These are phyloP conservation scores for Pithecia hirsuta DNA, from an alignment of 2,797 vertebrate species.

Conservation along the genomic window DNA sequence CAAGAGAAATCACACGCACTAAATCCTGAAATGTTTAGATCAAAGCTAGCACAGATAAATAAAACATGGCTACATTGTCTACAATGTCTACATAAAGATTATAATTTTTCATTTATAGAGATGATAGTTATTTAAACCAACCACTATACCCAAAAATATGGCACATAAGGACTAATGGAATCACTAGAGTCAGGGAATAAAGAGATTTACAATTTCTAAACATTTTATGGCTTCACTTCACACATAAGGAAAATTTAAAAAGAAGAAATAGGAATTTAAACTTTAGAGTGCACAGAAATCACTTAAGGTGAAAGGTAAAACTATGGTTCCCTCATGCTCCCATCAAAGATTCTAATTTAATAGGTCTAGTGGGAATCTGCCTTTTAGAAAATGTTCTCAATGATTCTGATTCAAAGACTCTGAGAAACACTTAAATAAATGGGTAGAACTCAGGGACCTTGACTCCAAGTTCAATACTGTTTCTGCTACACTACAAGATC, in stretches of 20 bases:
- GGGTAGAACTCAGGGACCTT: background rate
- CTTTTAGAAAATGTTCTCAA: background rate
- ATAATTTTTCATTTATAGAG: constrained; percentile 16
- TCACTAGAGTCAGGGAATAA: background rate
- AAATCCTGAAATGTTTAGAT: background rate
- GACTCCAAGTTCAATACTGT: background rate
- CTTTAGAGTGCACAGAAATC: background rate
- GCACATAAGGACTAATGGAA: background rate
- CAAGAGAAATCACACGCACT: background rate
- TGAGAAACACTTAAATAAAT: background rate
- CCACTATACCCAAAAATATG: background rate
- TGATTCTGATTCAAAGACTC: background rate
- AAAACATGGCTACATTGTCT: background rate
- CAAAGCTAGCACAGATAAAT: background rate
- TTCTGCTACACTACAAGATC: background rate
- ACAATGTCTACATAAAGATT: background rate
- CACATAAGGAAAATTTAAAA: background rate
- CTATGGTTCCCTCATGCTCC: background rate
- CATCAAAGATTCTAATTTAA: background rate
- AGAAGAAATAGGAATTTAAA: background rate
- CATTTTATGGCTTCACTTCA: background rate
- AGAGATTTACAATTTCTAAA: background rate
- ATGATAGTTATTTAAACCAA: constrained; percentile 11
- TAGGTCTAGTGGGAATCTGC: background rate
- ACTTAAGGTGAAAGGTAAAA: background rate